A percentile compares a stretch with the other conserved stretches of the same genome.
phyloP scores from a whole-genome alignment of 1,140 invertebrate genomes.

The Orius insidiosus region DNA sequence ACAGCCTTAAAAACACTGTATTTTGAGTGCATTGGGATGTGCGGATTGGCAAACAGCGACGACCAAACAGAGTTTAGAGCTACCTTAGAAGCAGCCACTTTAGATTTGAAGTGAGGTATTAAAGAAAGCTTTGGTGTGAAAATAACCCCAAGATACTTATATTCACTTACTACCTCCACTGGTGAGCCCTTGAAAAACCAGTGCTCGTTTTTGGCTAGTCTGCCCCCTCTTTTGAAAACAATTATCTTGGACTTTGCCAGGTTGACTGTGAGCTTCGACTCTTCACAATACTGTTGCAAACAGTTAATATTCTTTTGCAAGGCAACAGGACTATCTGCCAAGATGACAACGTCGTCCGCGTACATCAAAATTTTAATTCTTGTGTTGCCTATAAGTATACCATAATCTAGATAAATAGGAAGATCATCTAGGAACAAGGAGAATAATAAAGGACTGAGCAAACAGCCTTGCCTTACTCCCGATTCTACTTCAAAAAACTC shows the following conservation, averaged over 20 bases:
- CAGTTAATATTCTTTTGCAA: conserved; percentile 13
- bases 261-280: conserved; percentile 15
- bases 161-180: conserved; percentile 3
- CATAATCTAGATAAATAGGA: neutral
- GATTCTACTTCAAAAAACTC: conserved; percentile 9
- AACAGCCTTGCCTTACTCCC: conserved; percentile 17
- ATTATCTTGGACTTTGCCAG: conserved; percentile 19
- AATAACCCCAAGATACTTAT: conserved; percentile 13
- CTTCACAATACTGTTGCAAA: conserved; percentile 16
- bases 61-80: neutral
- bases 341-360: conserved; percentile 5
- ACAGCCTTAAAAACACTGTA: conserved; percentile 2
- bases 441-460: neutral
- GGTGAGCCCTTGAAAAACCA: neutral
- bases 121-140: conserved; percentile 4
- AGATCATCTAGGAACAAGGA: conserved; percentile 10
- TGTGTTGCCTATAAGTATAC: neutral
- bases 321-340: neutral
- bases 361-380: conserved; percentile 8
- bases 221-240: conserved; percentile 17
- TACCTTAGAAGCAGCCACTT: neutral
- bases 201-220: neutral
- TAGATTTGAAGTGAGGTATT: neutral
- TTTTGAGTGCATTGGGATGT: neutral
- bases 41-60: too few species aligned